These are phyloP conservation scores for Formicarius rufipectus DNA, from an alignment of 2,113 vertebrate species.

Conservation along the genomic window DNA sequence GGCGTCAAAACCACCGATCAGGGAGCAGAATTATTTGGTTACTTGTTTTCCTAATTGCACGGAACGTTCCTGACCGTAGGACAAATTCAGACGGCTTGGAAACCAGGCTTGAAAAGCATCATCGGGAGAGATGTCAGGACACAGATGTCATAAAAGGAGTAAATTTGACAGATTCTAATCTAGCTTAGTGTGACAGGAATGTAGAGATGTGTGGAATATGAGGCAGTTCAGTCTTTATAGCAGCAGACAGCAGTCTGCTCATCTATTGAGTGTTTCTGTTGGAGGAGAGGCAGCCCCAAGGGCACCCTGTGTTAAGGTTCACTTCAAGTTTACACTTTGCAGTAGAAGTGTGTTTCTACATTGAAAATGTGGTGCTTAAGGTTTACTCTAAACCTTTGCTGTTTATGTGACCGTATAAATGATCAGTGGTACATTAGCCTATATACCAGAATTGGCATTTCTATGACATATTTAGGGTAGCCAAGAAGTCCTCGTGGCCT, in stretches of 20 bases:
- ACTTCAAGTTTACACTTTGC: background rate
- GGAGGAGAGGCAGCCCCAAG: background rate
- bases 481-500: background rate
- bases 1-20: background rate
- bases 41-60: background rate
- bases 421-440: background rate
- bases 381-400: background rate
- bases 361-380: background rate
- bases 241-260: background rate
- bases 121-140: background rate
- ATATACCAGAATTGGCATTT: background rate
- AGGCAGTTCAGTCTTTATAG: background rate
- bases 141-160: background rate
- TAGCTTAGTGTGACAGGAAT: background rate
- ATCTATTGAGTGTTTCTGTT: fast-evolving
- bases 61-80: background rate
- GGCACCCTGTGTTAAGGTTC: background rate
- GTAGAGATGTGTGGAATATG: background rate
- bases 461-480: background rate
- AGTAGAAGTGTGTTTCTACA: background rate
- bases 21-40: background rate
- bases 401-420: fast-evolving
- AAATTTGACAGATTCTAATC: background rate
- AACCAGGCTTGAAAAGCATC: background rate
- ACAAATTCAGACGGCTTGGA: background rate